Percentiles rank a stretch among this genome's conserved stretches.
Evolutionary conservation across 2,797 vertebrate genomes (phyloP).

Genomic region (Eulemur coronatus): DNA sequence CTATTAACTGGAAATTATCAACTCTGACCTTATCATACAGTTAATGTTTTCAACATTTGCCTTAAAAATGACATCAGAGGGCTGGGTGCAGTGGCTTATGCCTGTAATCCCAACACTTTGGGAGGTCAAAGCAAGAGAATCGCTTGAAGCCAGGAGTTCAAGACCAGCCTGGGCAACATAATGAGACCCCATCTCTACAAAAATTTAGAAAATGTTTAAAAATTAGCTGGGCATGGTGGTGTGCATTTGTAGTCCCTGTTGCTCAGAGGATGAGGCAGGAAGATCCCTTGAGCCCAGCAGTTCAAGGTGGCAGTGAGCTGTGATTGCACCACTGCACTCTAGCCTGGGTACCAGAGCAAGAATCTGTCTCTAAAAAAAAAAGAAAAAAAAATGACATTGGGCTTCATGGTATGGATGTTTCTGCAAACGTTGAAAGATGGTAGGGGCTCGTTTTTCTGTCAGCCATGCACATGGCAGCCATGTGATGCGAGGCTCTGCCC

Average conservation of each 20-base stretch:
- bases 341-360: background rate
- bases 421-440: background rate
- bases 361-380: background rate
- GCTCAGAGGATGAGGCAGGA: background rate
- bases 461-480: background rate
- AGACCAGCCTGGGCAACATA: background rate
- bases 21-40: background rate
- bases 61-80: background rate
- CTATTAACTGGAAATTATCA: constrained; percentile 14
- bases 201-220: background rate
- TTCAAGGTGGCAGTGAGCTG: background rate
- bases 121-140: background rate
- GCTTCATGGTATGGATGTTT: background rate
- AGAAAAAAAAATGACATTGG: background rate
- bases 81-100: background rate
- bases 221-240: background rate
- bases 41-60: constrained; percentile 7
- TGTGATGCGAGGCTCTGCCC: background rate
- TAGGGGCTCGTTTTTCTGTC: background rate
- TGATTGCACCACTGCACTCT: background rate
- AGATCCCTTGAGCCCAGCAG: background rate
- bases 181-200: background rate
- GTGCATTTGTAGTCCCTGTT: background rate
- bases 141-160: background rate
- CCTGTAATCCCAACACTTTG: background rate